Evolutionary conservation across 2,113 vertebrate genomes (phyloP).

Genomic region (Malurus melanocephalus): DNA sequence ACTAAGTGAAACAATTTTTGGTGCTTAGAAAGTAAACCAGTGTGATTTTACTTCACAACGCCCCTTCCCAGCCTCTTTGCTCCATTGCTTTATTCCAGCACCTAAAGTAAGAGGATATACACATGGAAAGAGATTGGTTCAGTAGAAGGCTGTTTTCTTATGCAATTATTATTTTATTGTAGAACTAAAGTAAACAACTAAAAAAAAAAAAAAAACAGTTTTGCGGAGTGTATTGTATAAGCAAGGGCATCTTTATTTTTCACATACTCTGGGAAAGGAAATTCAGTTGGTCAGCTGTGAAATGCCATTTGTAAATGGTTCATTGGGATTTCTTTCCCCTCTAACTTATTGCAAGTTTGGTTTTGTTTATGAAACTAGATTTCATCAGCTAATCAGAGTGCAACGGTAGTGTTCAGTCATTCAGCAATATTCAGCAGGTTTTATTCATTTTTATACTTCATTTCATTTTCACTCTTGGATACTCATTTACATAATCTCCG

Average conservation of each 20-base stretch:
- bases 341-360: background rate
- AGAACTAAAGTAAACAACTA: background rate
- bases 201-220: background rate
- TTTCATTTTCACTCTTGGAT: constrained; percentile 38
- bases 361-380: constrained; percentile 12
- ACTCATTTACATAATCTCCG: constrained; percentile 57
- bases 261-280: background rate
- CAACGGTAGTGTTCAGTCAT: background rate
- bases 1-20: background rate
- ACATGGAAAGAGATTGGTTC: background rate
- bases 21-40: background rate
- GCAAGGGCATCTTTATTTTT: background rate
- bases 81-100: background rate
- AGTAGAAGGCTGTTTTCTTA: background rate
- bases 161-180: background rate
- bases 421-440: background rate
- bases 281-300: background rate
- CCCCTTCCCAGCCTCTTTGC: background rate
- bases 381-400: background rate
- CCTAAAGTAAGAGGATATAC: background rate
- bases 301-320: background rate
- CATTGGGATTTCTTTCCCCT: background rate
- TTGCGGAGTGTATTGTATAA: background rate
- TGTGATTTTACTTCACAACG: background rate
- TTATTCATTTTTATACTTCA: constrained; percentile 48